Base-by-base conservation (phyloP, 1,140 invertebrate genomes). In the Mizuhopecten yessoensis region DNA sequence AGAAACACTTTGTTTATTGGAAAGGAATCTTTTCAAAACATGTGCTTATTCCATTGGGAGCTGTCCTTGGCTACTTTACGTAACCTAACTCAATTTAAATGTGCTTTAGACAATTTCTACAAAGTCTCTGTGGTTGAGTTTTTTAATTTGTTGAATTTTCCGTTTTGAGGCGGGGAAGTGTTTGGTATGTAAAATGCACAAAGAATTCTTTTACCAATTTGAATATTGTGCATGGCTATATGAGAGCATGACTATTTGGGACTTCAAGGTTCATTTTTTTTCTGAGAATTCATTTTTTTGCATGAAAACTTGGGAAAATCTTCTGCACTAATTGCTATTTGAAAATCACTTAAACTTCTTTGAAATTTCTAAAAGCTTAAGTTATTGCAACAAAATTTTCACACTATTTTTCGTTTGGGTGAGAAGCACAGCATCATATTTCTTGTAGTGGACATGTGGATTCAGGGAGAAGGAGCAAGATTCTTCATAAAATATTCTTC, bases 101-200 rank as follows among this genome's bases (percentile, higher is more conserved):
- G n/a, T 75, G 57, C 57, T 75, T 75, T 75, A 29, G n/a, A 75
- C 17, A 75, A 17, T 75, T 75, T 75, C 57, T 75, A 75, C 57
- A 23, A 75, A 75, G n/a, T 75, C 57, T 75, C n/a, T 29, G 3
- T 75, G 57, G 57, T 75, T 75, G 57, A 75, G 57, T 29, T 75
- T 49, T n/a, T 29, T 75, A 29, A 75, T 75, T 75, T 75, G n/a
- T 29, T 75, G 57, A 75, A 75, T 75, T 75, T 75, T 75, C 57
- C 57, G 57, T 75, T 75, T 75, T 75, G 57, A 75, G 57, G 57
- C 57, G 57, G 57, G 57, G 57, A 75, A 75, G 57, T 75, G 57
- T 75, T 75, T 75, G 57, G 57, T 75, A 75, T 75, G 57, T 75
- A 75, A 75, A 45, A 75, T 29, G 57, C 57, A 75, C 57, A 29